Evolutionary conservation across 2,888 invertebrate species (phyloP).

Genomic region (Scaptomyza cyrtandrae): DNA sequence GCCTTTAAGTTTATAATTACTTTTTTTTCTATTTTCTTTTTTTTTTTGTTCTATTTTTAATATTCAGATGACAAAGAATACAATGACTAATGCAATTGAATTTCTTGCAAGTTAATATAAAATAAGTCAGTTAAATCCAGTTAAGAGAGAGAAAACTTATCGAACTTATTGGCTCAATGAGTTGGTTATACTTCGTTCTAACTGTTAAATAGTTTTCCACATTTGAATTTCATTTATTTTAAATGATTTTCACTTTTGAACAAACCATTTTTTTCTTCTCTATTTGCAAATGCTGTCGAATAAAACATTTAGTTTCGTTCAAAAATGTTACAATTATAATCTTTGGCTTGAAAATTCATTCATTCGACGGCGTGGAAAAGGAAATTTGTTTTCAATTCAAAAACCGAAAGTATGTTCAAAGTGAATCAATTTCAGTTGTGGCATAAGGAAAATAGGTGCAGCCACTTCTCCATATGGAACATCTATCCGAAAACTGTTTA

Average conservation of each 20-base stretch:
- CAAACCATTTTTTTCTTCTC: too few species aligned
- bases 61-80: background rate
- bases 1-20: constrained; percentile 14
- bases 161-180: too few species aligned
- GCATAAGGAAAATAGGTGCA: background rate
- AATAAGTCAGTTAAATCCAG: too few species aligned
- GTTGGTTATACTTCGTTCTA: too few species aligned
- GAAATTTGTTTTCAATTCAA: background rate
- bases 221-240: too few species aligned
- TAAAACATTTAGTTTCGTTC: background rate
- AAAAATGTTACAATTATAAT: background rate
- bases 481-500: constrained; percentile 2
- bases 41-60: background rate
- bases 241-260: too few species aligned
- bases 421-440: constrained; percentile 1
- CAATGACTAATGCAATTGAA: background rate
- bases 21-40: background rate
- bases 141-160: too few species aligned
- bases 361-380: background rate
- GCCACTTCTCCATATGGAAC: constrained; percentile 34
- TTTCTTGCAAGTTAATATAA: background rate
- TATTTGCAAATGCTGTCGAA: too few species aligned
- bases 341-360: background rate
- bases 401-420: constrained; percentile 19
- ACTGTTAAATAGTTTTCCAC: too few species aligned